These are phyloP conservation scores for Linnaemya vulpina DNA, from an alignment of 2,888 invertebrate genomes.

Conservation along the genomic window DNA sequence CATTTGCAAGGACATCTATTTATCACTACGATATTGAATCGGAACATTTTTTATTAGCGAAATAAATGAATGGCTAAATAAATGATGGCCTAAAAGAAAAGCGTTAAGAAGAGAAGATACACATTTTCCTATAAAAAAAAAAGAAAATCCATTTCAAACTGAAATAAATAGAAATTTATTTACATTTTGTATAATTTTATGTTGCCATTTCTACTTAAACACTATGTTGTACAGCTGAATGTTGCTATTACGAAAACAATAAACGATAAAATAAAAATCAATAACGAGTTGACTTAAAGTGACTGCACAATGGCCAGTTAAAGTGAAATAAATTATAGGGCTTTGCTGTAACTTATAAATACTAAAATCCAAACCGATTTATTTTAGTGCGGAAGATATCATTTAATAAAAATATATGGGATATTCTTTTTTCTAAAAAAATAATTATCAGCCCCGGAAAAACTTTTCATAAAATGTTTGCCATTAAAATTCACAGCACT, in stretches of 20 bases:
- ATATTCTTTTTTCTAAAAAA: not conserved
- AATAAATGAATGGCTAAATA: slow-evolving; percentile 57
- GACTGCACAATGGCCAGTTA: not conserved
- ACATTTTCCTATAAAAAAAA: not conserved
- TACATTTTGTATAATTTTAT: slow-evolving; percentile 33
- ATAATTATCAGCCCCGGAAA: not conserved
- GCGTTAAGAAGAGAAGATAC: not conserved
- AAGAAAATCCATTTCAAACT: slow-evolving; percentile 6
- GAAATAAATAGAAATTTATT: slow-evolving; percentile 45
- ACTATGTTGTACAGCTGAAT: not conserved
- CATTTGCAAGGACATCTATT: slow-evolving; percentile 9
- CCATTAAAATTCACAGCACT: not conserved
- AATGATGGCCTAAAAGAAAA: slow-evolving; percentile 47
- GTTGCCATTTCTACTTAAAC: not conserved
- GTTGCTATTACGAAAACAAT: slow-evolving; percentile 8
- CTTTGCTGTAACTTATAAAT: not conserved
- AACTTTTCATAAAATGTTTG: not conserved
- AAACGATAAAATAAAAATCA: slow-evolving; percentile 4
- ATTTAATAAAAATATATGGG: not conserved
- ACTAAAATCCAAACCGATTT: no score
- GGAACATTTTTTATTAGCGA: slow-evolving; percentile 50
- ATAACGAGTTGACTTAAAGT: not conserved
- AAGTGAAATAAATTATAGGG: not conserved
- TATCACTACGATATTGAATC: slow-evolving; percentile 25
- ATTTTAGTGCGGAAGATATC: not conserved